Base-by-base conservation (phyloP, 2,888 invertebrate species). In the Punctoribates punctum region DNA sequence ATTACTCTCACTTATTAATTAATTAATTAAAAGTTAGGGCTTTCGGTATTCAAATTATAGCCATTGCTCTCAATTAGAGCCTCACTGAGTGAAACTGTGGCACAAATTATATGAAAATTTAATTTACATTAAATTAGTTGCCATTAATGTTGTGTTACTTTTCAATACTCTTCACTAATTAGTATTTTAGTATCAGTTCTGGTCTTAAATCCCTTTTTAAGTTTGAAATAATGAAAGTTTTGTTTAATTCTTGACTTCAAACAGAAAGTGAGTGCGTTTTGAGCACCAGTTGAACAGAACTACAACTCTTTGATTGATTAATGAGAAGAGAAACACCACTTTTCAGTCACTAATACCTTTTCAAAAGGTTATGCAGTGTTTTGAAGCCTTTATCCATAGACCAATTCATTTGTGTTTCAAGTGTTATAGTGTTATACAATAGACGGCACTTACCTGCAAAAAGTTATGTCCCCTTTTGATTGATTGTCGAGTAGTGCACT, bases 261-360 rank as follows among this genome's bases (percentile, higher is more conserved):
- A 9, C 42, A 1, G 8, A 1, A 42, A 42, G 1, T 42, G 4
- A 42, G 42, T 42, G 42, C 4, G 29, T 29, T 27, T 13, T 27
- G 60, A 60, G 13, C 60, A 60, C 60, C 29, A 29, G 60, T 60
- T 60, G 60, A 60, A 17, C 60, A 60, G 3, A 60, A 29, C 60
- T 27, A 34, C 34, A 67, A 67, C 34, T 20, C 38, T 38, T 67
- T 67, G 65, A 72, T 72, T 72, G 72, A 72, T 72, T 72, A 72
- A 48, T 72, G 25, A 48, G 25, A 25, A 11, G 42, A 0, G 72
- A 46, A 27, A 23, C 46, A 11, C 42, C 48, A 72, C 46, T 72
- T 48, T 67, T 38, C 20, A 25, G 23, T n/a, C 70, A 42, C 11
- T 70, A 42, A 65, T 29, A 42, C 42, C 42, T 42, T 42, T 42